Conservation (phyloP, 2,113 vertebrate genomes). For the Noturus placidus region DNA sequence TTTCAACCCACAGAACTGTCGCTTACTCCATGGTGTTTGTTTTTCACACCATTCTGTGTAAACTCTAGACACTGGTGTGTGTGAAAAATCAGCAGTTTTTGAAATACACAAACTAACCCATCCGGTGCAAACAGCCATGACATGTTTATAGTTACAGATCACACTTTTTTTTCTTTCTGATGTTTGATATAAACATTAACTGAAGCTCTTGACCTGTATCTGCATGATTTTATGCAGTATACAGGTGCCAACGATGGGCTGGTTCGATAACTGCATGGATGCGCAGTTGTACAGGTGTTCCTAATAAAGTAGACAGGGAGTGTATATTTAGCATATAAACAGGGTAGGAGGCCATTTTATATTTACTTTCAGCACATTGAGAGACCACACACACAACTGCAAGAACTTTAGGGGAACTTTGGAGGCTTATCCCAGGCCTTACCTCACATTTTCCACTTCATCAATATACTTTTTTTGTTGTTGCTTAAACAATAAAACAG, state of each 20-base stretch:
- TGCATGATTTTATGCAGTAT: background rate
- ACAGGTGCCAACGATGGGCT: background rate
- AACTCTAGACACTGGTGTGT: background rate
- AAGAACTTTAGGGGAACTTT: background rate
- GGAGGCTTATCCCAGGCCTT: background rate
- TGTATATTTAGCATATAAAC: background rate
- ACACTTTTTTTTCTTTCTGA: background rate
- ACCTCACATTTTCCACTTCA: background rate
- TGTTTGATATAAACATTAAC: background rate
- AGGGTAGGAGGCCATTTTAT: background rate
- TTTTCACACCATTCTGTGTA: background rate
- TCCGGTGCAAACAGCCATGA: background rate
- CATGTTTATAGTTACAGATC: background rate
- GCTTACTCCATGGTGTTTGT: background rate
- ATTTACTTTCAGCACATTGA: background rate
- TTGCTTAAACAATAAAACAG: constrained; percentile 35
- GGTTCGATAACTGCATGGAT: background rate
- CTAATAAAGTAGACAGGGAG: background rate
- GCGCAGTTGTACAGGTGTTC: background rate
- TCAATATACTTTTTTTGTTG: constrained; percentile 32
- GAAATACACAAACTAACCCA: background rate
- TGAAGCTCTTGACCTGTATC: background rate
- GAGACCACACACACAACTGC: constrained; percentile 11
- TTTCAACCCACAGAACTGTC: background rate
- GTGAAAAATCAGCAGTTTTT: background rate